Percentiles rank a stretch among this genome's conserved stretches.
phyloP scores from a whole-genome alignment of 2,888 invertebrate species.

The Ornithoptera alexandrae region DNA sequence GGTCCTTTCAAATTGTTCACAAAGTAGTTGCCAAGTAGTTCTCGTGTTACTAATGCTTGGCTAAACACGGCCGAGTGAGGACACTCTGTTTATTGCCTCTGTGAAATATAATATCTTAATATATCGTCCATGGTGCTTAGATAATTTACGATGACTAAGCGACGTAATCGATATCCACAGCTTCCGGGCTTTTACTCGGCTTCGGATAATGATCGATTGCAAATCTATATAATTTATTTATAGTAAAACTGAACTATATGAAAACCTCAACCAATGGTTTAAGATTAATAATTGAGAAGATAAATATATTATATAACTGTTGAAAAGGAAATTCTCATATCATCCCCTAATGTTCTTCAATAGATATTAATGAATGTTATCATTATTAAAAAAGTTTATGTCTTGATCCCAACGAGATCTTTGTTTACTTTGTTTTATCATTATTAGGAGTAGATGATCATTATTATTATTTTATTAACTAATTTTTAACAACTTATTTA shows the following conservation, averaged over 20 bases:
- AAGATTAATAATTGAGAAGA: too few species aligned
- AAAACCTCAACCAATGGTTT: too few species aligned
- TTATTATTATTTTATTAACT: too few species aligned
- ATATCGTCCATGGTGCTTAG: neutral
- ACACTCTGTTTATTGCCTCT: slow-evolving; percentile 20
- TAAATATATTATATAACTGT: too few species aligned
- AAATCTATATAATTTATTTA: neutral
- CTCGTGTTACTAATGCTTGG: slow-evolving; percentile 28
- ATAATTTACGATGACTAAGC: slow-evolving; percentile 11
- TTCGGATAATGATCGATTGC: slow-evolving; percentile 19
- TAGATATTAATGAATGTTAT: too few species aligned
- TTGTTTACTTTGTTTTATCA: too few species aligned
- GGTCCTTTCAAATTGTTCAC: slow-evolving; percentile 20
- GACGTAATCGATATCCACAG: slow-evolving; percentile 21
- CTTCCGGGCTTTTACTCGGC: slow-evolving; percentile 22
- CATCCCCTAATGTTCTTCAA: too few species aligned
- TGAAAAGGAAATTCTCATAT: too few species aligned
- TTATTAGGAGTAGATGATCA: too few species aligned
- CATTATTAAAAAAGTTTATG: too few species aligned
- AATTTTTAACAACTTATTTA: too few species aligned
- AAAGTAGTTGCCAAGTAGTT: slow-evolving; percentile 16
- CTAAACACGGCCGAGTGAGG: slow-evolving; percentile 24
- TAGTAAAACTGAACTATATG: neutral
- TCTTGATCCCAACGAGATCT: too few species aligned
- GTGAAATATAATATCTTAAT: slow-evolving; percentile 15